These are phyloP conservation scores for Cryptops parisi DNA, from an alignment of 2,888 invertebrate species.

Conservation along the genomic window DNA sequence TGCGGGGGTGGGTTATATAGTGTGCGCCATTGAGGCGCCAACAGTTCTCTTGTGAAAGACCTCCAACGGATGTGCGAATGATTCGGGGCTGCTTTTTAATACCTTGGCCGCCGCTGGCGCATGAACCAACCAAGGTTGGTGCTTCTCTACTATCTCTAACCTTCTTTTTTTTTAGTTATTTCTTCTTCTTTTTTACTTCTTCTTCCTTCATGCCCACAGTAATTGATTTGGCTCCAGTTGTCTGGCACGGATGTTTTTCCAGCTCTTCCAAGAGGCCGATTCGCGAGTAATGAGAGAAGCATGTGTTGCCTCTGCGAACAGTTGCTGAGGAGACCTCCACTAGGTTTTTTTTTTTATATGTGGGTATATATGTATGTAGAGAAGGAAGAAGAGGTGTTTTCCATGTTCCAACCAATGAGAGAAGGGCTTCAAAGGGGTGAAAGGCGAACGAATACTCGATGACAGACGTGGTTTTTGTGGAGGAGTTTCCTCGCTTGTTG, in stretches of 20 bases:
- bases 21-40: neutral
- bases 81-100: slow-evolving; percentile 1
- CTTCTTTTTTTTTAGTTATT: neutral
- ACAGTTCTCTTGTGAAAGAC: neutral
- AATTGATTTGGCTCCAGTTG: slow-evolving; percentile 16
- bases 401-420: no score
- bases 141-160: neutral
- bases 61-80: slow-evolving; percentile 1
- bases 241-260: slow-evolving; percentile 15
- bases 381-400: no score
- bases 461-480: no score
- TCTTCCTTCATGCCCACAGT: slow-evolving; percentile 1
- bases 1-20: no score
- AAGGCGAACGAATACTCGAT: no score
- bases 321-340: no score
- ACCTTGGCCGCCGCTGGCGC: neutral
- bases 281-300: slow-evolving; percentile 15
- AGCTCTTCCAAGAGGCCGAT: slow-evolving; percentile 13
- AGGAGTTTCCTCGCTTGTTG: no score
- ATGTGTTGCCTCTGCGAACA: slow-evolving; percentile 12
- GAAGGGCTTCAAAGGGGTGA: no score
- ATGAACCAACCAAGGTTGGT: neutral
- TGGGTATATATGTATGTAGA: no score
- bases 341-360: no score
- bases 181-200: neutral